Evolutionary conservation across 37 sponge, comb jelly and placozoan species (phyloP), one percentile per base, ranked within the genome.

Genomic region (Corticium candelabrum): DNA sequence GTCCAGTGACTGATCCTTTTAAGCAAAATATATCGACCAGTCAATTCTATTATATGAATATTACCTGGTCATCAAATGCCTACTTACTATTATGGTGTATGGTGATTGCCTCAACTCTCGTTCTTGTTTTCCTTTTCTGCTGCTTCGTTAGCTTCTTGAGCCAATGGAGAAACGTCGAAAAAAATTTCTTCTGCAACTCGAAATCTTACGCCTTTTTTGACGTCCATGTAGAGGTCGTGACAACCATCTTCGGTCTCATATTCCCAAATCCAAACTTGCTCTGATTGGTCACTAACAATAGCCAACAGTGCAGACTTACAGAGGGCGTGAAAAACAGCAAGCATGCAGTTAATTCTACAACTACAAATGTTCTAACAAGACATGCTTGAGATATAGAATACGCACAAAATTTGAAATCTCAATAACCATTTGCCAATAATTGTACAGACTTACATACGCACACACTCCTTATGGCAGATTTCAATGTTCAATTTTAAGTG

Each of bases 251-350:
- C 95, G 29, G 77, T 39, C 78, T 84, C 57, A 76, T 97, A 97
- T 81, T 93, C 86, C 98, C 98, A 97, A 57, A 90, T 88, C 98
- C 98, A 97, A 75, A 90, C 40, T 71, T 97, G 91, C 78, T 93
- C 94, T n/a, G 80, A 78, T 3, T 69, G 41, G 82, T 97, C 90
- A 84, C 92, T 91, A 56, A 35, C 33, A 27, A 1, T 43, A 43
- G 5, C 5, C n/a, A n/a, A n/a, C n/a, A n/a, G n/a, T n/a, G n/a
- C n/a, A n/a, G n/a, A n/a, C n/a, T n/a, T n/a, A n/a, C n/a, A n/a
- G n/a, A n/a, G n/a, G n/a, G n/a, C n/a, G n/a, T n/a, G n/a, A n/a
- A n/a, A n/a, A n/a, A n/a, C n/a, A n/a, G n/a, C n/a, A n/a, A n/a
- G n/a, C n/a, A n/a, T n/a, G n/a, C n/a, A n/a, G n/a, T n/a, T n/a